Conservation (phyloP, 2,888 invertebrate genomes). For the Acrocera orbiculus region DNA sequence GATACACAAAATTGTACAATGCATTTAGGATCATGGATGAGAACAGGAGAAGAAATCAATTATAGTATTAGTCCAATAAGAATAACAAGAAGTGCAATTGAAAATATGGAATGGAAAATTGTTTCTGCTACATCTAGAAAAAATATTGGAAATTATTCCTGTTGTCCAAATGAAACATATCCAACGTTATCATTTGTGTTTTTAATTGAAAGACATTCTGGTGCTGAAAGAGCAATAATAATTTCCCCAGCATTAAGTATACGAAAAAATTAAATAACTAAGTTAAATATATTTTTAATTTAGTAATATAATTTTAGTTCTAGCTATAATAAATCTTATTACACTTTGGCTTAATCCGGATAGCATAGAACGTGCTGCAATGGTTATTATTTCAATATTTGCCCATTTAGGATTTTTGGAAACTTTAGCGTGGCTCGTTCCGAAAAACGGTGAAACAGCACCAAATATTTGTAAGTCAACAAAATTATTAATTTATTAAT, state of each 20-base stretch:
- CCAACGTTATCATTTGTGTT: slow-evolving; percentile 41
- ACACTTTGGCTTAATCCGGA: slow-evolving; percentile 39
- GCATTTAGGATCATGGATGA: slow-evolving; percentile 45
- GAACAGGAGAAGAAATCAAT: slow-evolving; percentile 7
- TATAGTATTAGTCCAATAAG: not conserved
- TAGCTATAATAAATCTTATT: slow-evolving; percentile 39
- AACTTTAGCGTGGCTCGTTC: slow-evolving; percentile 40
- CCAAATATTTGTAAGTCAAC: slow-evolving; percentile 37
- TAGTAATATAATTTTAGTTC: slow-evolving; percentile 21
- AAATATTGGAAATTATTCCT: slow-evolving; percentile 33
- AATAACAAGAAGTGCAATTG: slow-evolving; percentile 19
- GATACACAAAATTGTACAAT: slow-evolving; percentile 47
- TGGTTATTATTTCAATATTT: slow-evolving; percentile 41
- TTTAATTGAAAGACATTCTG: slow-evolving; percentile 38
- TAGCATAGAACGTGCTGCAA: slow-evolving; percentile 36
- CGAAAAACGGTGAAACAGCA: slow-evolving; percentile 38
- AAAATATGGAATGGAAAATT: slow-evolving; percentile 41
- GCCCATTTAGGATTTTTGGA: slow-evolving; percentile 41
- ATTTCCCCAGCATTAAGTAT: slow-evolving; percentile 18
- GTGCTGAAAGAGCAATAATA: slow-evolving; percentile 27
- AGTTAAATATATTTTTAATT: too few relatives aligned
- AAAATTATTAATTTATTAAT: slow-evolving; percentile 3
- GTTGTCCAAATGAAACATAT: slow-evolving; percentile 41
- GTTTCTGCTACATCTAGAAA: slow-evolving; percentile 30
- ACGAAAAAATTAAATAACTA: too few relatives aligned